These are phyloP conservation scores for Agriotes lineatus DNA, from an alignment of 2,888 invertebrate species.

Conservation along the genomic window DNA sequence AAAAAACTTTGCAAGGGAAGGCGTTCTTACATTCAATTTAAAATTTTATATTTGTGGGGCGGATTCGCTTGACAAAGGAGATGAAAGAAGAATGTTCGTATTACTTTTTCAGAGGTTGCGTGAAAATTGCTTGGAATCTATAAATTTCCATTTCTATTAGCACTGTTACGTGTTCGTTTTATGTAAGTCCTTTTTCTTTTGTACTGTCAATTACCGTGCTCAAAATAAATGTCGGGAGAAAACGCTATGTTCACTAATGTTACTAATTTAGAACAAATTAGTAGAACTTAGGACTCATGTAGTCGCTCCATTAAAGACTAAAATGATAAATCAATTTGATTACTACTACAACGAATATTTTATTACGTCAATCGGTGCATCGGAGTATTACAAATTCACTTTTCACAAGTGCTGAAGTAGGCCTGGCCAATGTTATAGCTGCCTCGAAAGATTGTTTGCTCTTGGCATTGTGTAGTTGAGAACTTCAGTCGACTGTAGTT, in stretches of 20 bases:
- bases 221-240: background rate
- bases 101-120: slow-evolving; percentile 9
- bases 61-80: slow-evolving; percentile 3
- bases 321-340: too few species aligned
- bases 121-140: slow-evolving; percentile 19
- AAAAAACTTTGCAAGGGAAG: background rate
- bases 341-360: too few species aligned
- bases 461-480: too few species aligned
- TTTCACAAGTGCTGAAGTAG: too few species aligned
- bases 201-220: background rate
- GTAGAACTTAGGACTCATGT: too few species aligned
- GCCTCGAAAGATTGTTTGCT: too few species aligned
- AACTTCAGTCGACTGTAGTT: background rate
- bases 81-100: slow-evolving; percentile 18
- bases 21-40: background rate
- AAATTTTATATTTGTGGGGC: slow-evolving; percentile 8
- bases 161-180: slow-evolving; percentile 6
- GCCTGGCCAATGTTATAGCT: too few species aligned
- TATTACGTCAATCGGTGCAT: too few species aligned
- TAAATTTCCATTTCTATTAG: slow-evolving; percentile 19
- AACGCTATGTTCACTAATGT: background rate
- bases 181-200: background rate
- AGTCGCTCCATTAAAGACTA: too few species aligned
- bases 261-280: background rate
- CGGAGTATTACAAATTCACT: too few species aligned